Conservation (phyloP, 1,140 invertebrate species). For the Nephotettix cincticeps region DNA sequence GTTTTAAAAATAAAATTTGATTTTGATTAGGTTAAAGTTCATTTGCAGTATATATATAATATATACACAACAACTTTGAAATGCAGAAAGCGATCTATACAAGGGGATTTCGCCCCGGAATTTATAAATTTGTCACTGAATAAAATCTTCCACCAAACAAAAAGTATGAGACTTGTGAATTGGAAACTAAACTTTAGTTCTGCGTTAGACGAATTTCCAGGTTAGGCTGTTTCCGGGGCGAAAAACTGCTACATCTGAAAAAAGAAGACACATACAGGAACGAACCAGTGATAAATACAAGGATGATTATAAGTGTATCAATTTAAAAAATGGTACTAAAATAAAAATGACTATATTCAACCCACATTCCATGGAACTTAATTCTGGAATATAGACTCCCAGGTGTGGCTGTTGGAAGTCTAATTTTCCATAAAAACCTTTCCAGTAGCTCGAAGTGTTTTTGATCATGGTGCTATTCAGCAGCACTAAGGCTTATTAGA, state of each 20-base stretch:
- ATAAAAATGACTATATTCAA: too few species aligned
- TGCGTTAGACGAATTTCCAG: not conserved
- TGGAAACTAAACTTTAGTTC: not conserved
- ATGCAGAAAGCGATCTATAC: not conserved
- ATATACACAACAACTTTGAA: constrained; percentile 8
- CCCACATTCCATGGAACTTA: too few species aligned
- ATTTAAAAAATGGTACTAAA: too few species aligned
- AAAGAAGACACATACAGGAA: too few species aligned
- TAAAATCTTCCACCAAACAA: not conserved
- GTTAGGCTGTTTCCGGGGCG: not conserved
- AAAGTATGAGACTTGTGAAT: not conserved
- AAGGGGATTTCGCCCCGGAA: not conserved
- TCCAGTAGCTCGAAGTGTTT: too few species aligned
- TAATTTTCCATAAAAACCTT: too few species aligned
- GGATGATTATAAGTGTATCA: too few species aligned
- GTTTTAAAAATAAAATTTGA: not conserved
- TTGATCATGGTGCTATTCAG: too few species aligned
- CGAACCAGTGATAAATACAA: too few species aligned
- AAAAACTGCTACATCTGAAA: not conserved
- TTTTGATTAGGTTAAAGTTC: constrained; percentile 4
- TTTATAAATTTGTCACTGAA: not conserved
- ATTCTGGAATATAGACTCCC: too few species aligned
- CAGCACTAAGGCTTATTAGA: too few species aligned
- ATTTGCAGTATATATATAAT: constrained; percentile 18
- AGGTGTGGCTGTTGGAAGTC: too few species aligned